Conservation (phyloP, 2,113 vertebrate genomes). For the Esox niger region DNA sequence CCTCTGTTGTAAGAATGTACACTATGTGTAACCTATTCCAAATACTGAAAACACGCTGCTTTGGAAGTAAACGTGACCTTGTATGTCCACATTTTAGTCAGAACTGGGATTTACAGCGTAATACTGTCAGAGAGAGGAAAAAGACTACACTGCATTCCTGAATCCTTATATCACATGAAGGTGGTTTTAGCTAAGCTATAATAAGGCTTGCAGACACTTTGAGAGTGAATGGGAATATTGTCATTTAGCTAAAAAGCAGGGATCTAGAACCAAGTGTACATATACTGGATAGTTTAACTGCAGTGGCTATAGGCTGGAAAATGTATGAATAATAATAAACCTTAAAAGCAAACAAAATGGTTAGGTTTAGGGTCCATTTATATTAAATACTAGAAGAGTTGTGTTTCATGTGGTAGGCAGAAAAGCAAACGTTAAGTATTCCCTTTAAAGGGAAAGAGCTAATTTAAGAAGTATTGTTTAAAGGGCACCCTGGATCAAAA, state of each 20-base stretch:
- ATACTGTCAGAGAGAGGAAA: slow-evolving; percentile 6
- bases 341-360: neutral
- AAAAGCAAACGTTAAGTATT: neutral
- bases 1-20: neutral
- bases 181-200: neutral
- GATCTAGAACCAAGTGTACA: neutral
- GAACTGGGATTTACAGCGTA: slow-evolving; percentile 2
- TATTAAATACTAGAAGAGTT: slow-evolving; percentile 2
- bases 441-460: slow-evolving; percentile 8
- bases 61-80: slow-evolving; percentile 14
- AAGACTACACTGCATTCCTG: slow-evolving; percentile 10
- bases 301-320: slow-evolving; percentile 1
- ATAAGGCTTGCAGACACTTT: neutral
- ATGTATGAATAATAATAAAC: neutral
- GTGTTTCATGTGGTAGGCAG: neutral
- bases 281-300: neutral
- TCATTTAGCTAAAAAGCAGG: neutral
- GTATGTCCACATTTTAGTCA: slow-evolving; percentile 2
- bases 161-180: slow-evolving; percentile 18
- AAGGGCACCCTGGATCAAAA: neutral
- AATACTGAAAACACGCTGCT: slow-evolving; percentile 2
- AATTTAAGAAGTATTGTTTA: slow-evolving; percentile 6
- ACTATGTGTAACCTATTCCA: neutral
- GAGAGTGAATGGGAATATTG: neutral
- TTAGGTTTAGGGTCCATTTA: slow-evolving; percentile 3